Evolutionary conservation across 2,113 vertebrate species (phyloP).

Genomic region (Clarias magur): DNA sequence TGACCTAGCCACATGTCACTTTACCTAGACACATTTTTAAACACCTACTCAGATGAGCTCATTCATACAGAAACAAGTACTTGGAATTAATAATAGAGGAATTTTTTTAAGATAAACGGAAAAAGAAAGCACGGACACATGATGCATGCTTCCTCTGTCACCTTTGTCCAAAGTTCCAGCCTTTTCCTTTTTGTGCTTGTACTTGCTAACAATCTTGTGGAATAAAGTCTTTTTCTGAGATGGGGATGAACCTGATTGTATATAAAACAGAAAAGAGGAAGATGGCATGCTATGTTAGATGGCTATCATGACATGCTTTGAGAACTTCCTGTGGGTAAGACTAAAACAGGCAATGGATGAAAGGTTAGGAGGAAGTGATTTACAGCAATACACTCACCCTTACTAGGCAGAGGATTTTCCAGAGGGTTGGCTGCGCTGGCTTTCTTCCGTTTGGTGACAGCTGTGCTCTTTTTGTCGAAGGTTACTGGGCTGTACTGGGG

Average conservation of each 20-base stretch:
- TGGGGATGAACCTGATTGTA: conserved; percentile 86
- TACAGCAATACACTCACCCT: conserved; percentile 64
- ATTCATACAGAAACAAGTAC: not conserved
- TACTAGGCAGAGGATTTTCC: conserved; percentile 80
- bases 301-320: conserved; percentile 48
- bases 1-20: not conserved
- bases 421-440: conserved; percentile 69
- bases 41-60: not conserved
- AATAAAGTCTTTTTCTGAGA: conserved; percentile 94
- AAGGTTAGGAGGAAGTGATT: conserved; percentile 50
- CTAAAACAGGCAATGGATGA: conserved; percentile 42
- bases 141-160: conserved; percentile 61
- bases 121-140: conserved; percentile 38
- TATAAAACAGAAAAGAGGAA: conserved; percentile 63
- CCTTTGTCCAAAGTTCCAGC: conserved; percentile 85
- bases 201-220: conserved; percentile 97
- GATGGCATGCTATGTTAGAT: conserved; percentile 70
- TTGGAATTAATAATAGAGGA: not conserved
- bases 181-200: conserved; percentile 93
- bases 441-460: conserved; percentile 89
- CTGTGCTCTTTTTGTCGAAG: conserved; percentile 90
- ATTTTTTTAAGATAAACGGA: not conserved
- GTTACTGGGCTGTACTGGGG: conserved; percentile 94
- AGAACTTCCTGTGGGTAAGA: conserved; percentile 28
- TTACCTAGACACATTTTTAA: not conserved